A percentile compares a stretch with the other conserved stretches of the same genome.
Conservation (phyloP, 2,797 vertebrate species). For the Neosilurus mollespiculum region DNA sequence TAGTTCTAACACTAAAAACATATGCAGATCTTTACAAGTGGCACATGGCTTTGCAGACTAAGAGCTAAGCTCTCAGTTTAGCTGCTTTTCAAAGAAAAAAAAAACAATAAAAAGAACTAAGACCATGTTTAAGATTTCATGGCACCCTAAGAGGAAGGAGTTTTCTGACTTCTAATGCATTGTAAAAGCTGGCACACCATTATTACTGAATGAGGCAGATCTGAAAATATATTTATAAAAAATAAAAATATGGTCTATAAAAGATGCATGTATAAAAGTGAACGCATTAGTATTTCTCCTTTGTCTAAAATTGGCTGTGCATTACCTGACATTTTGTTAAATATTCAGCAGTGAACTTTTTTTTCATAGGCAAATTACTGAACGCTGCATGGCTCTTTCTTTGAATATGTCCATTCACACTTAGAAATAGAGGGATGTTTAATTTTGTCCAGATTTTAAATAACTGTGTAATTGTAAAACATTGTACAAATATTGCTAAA, state of each 20-base stretch:
- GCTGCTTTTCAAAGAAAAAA: slow-evolving; percentile 13
- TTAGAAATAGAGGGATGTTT: background rate
- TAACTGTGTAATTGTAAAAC: too few relatives aligned
- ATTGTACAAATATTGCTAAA: too few relatives aligned
- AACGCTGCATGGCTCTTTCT: slow-evolving; percentile 5
- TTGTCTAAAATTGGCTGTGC: slow-evolving; percentile 64
- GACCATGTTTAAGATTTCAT: slow-evolving; percentile 73
- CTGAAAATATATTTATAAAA: slow-evolving; percentile 62
- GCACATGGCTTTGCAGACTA: background rate
- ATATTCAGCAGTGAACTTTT: slow-evolving; percentile 54
- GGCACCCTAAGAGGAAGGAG: slow-evolving; percentile 65
- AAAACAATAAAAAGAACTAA: slow-evolving; percentile 26
- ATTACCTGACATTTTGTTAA: slow-evolving; percentile 65
- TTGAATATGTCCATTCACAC: background rate
- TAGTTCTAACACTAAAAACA: slow-evolving; percentile 5
- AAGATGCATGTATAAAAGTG: slow-evolving; percentile 70
- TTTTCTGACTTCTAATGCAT: slow-evolving; percentile 63
- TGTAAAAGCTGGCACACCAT: slow-evolving; percentile 64
- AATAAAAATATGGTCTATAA: slow-evolving; percentile 62
- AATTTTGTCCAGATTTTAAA: background rate
- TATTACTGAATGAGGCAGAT: slow-evolving; percentile 59
- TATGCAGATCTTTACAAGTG: background rate
- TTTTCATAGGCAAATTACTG: slow-evolving; percentile 58
- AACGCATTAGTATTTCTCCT: slow-evolving; percentile 57
- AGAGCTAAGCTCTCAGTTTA: slow-evolving; percentile 7